These are phyloP conservation scores for Sclerodermus sp. DNA, from an alignment of 2,888 invertebrate genomes.

Conservation along the genomic window DNA sequence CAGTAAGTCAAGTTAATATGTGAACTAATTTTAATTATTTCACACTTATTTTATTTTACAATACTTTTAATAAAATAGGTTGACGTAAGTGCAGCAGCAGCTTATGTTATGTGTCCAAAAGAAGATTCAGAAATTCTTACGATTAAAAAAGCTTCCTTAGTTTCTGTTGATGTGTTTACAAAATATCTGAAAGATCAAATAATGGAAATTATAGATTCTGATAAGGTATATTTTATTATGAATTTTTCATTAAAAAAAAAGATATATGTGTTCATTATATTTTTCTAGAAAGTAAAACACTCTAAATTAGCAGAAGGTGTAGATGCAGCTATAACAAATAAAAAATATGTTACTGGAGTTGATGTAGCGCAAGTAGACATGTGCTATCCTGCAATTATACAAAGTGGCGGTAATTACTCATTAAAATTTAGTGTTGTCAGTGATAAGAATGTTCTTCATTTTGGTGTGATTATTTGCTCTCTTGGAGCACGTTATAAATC, in stretches of 20 bases:
- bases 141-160: constrained; percentile 89
- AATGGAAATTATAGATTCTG: constrained; percentile 97
- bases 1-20: constrained; percentile 59
- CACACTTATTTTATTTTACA: constrained; percentile 7
- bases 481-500: constrained; percentile 94
- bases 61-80: constrained; percentile 54
- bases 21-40: neutral
- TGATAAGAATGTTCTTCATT: constrained; percentile 92
- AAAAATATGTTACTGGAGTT: constrained; percentile 90
- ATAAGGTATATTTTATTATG: constrained; percentile 66
- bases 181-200: constrained; percentile 97
- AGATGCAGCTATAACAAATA: constrained; percentile 90
- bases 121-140: constrained; percentile 90
- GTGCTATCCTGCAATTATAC: constrained; percentile 98
- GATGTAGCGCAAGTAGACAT: constrained; percentile 90
- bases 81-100: constrained; percentile 84
- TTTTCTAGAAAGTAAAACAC: constrained; percentile 89
- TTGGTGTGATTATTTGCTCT: constrained; percentile 94
- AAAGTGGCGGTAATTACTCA: constrained; percentile 97
- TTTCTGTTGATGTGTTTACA: constrained; percentile 92
- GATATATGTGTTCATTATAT: constrained; percentile 12
- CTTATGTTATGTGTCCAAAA: constrained; percentile 89
- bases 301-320: constrained; percentile 92
- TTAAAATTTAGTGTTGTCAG: constrained; percentile 95
- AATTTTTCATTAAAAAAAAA: neutral